These are phyloP conservation scores for Cervus canadensis DNA, from an alignment of 2,113 vertebrate genomes.

Conservation along the genomic window DNA sequence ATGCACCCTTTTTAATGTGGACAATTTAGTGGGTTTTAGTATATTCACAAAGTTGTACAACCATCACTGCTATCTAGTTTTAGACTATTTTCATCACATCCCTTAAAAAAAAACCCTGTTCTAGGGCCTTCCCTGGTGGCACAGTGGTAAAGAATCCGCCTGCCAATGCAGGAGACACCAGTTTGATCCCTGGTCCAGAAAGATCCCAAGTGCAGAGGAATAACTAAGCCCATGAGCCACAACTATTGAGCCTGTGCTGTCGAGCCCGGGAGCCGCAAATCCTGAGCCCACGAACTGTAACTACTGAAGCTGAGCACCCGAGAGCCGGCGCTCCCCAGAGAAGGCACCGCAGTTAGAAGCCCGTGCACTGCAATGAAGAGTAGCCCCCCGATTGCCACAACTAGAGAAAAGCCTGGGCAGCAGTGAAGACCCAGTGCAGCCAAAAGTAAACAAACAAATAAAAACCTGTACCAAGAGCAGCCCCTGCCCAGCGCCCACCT, in stretches of 20 bases:
- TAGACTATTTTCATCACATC: background rate
- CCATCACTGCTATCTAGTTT: background rate
- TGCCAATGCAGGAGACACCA: background rate
- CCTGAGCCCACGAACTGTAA: background rate
- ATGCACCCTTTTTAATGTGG: background rate
- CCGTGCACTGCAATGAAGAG: background rate
- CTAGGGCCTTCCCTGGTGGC: background rate
- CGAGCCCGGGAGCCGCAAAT: background rate
- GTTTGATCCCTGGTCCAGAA: background rate
- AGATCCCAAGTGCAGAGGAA: background rate
- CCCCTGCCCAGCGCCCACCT: background rate
- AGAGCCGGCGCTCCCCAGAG: background rate
- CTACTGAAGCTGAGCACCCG: background rate
- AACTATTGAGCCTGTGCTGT: background rate
- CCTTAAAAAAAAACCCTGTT: background rate
- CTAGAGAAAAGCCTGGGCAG: background rate
- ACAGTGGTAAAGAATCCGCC: background rate
- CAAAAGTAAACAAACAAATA: background rate
- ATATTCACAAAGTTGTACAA: background rate
- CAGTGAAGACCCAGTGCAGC: background rate
- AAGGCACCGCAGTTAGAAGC: background rate
- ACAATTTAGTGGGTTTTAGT: background rate
- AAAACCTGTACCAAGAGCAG: background rate
- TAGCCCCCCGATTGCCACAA: accelerated
- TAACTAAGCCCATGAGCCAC: background rate